Conservation (phyloP, 2,888 invertebrate genomes). For the Epinotia ramella region DNA sequence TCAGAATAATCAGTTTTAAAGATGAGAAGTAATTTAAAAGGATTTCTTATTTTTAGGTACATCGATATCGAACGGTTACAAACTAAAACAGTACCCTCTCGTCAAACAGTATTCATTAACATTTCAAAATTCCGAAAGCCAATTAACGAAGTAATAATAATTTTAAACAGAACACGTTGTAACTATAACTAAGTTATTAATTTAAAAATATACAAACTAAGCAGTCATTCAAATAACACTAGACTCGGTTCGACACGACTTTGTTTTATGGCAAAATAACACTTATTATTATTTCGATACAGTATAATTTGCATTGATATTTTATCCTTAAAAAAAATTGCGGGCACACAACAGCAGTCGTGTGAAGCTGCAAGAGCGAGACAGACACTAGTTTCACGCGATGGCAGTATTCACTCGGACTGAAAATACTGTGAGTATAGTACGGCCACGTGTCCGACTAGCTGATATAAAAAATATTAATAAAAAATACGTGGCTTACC, state of each 20-base stretch:
- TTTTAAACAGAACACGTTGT: conserved; percentile 68
- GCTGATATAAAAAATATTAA: conserved; percentile 34
- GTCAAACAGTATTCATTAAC: conserved; percentile 34
- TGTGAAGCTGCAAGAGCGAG: conserved; percentile 15
- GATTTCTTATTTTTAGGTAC: background rate
- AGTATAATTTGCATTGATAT: conserved; percentile 36
- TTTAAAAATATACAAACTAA: conserved; percentile 81
- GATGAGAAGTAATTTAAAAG: background rate
- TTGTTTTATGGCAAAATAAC: background rate
- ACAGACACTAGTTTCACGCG: background rate
- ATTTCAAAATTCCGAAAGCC: conserved; percentile 44
- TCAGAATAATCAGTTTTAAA: background rate
- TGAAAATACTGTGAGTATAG: background rate
- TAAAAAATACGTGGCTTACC: conserved; percentile 60
- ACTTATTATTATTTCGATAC: conserved; percentile 11
- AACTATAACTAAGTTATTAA: conserved; percentile 68
- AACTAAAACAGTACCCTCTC: conserved; percentile 22
- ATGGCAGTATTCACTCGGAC: conserved; percentile 6
- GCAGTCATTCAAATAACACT: conserved; percentile 83
- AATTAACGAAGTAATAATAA: conserved; percentile 45
- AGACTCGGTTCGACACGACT: conserved; percentile 52
- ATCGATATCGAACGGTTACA: background rate
- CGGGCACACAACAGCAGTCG: conserved; percentile 4
- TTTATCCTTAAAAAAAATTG: background rate
- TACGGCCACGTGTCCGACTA: conserved; percentile 1